phyloP scores from a whole-genome alignment of 2,888 invertebrate species.

The Lypha dubia region DNA sequence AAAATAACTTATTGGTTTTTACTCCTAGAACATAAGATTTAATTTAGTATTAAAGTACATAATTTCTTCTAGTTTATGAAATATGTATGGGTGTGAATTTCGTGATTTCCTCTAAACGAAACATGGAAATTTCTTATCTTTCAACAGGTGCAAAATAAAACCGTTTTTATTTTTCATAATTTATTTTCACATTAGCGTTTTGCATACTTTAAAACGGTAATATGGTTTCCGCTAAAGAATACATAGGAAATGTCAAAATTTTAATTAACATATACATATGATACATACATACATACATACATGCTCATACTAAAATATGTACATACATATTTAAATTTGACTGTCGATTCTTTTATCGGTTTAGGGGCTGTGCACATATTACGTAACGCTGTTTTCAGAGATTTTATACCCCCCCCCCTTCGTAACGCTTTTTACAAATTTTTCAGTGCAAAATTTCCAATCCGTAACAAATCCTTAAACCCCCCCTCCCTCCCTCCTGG shows the following conservation, averaged over 20 bases:
- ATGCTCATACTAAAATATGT: neutral
- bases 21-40: slow-evolving; percentile 41
- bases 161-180: slow-evolving; percentile 37
- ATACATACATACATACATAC: too few relatives aligned
- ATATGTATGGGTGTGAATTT: slow-evolving; percentile 16
- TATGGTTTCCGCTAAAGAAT: slow-evolving; percentile 56
- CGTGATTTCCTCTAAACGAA: slow-evolving; percentile 61
- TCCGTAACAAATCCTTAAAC: too few relatives aligned
- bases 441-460: too few relatives aligned
- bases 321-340: slow-evolving; percentile 24
- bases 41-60: slow-evolving; percentile 12
- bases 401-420: too few relatives aligned
- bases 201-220: slow-evolving; percentile 8
- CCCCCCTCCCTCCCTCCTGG: too few relatives aligned
- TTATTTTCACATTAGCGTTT: slow-evolving; percentile 3
- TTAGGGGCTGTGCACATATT: too few relatives aligned
- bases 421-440: too few relatives aligned
- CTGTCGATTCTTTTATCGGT: slow-evolving; percentile 2
- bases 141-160: slow-evolving; percentile 48
- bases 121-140: slow-evolving; percentile 51
- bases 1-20: slow-evolving; percentile 35
- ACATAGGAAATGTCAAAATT: neutral
- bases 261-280: too few relatives aligned
- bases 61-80: slow-evolving; percentile 25
- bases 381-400: too few relatives aligned